Conservation (phyloP, 1,140 invertebrate species). For the Antheraea mylitta region DNA sequence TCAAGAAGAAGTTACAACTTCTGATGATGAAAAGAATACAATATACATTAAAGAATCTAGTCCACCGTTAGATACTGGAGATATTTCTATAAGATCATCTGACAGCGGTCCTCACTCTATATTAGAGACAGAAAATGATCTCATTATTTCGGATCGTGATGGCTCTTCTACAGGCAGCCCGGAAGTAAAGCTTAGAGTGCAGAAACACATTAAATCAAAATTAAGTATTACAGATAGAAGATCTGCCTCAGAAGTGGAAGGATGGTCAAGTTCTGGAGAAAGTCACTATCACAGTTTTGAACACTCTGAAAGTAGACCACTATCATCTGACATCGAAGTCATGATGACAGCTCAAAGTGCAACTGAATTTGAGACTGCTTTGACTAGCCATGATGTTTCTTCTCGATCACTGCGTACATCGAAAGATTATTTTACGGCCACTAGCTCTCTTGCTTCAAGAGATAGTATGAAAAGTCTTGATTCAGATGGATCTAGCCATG, state of each 20-base stretch:
- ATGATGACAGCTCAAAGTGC: constrained; percentile 82
- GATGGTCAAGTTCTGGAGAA: constrained; percentile 92
- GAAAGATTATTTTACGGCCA: constrained; percentile 91
- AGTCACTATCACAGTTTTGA: constrained; percentile 95
- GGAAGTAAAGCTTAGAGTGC: constrained; percentile 70
- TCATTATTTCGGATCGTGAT: constrained; percentile 65
- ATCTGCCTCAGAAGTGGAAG: constrained; percentile 84
- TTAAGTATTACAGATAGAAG: constrained; percentile 79
- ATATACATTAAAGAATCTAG: constrained; percentile 66
- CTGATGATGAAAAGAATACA: constrained; percentile 73
- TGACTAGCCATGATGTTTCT: constrained; percentile 88
- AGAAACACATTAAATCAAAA: constrained; percentile 79
- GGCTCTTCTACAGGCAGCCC: constrained; percentile 70
- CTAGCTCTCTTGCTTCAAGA: constrained; percentile 89
- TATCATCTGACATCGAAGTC: constrained; percentile 93
- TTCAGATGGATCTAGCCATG: constrained; percentile 92
- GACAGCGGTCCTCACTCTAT: constrained; percentile 77
- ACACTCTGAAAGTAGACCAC: constrained; percentile 89
- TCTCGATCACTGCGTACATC: constrained; percentile 84
- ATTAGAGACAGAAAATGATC: constrained; percentile 74
- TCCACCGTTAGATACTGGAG: constrained; percentile 61
- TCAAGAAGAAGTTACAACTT: constrained; percentile 62
- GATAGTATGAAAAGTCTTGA: constrained; percentile 94
- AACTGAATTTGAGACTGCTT: constrained; percentile 94
- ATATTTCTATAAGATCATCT: constrained; percentile 71